Base-by-base conservation (phyloP, 2,888 invertebrate genomes). In the Synanthedon formicaeformis region DNA sequence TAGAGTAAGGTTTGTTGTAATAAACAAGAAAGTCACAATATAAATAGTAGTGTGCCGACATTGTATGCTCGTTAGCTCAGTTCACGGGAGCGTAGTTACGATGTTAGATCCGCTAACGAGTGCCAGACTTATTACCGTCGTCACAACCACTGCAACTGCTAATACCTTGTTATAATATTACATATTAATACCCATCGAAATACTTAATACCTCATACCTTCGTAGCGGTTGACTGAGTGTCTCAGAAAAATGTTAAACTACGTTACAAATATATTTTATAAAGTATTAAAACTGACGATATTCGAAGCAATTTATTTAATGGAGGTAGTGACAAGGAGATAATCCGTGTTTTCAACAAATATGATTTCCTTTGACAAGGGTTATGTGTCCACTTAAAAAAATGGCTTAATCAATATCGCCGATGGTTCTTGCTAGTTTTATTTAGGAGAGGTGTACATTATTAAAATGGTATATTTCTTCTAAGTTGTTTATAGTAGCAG, bases 91-190 rank as follows among this genome's bases (percentile, higher is more conserved):
- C 61, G 59, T 58, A 65, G 65, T 74, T 71, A 73, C 71, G 67
- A 69, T 62, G 62, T 66, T 61, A 66, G 63, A 69, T 66, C 68
- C 66, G 67, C 70, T 74, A 74, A 78, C 73, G 64, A 73, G 71
- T 67, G 60, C 57, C 64, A 65, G 69, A 67, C 71, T 73, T 77
- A 75, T 73, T 69, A 68, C 71, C 62, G 60, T 60, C 64, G 63
- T 60, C 63, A 65, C 60, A 34, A 34, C 34, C 60, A 58, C 62
- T 60, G 54, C 56, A 48, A 58, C 63, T 60, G 62, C 67, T 75
- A 73, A 75, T 71, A 67, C 72, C 61, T 64, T 65, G 66, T 73
- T 72, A 74, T 71, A 69, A 66, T 66, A 57, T 64, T 64, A 67
- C 66, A 64, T 65, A 62, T 60, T 60, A 54, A 53, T 12, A 49